Evolutionary conservation across 2,888 invertebrate genomes (phyloP).

Genomic region (Cephus sareptanus): DNA sequence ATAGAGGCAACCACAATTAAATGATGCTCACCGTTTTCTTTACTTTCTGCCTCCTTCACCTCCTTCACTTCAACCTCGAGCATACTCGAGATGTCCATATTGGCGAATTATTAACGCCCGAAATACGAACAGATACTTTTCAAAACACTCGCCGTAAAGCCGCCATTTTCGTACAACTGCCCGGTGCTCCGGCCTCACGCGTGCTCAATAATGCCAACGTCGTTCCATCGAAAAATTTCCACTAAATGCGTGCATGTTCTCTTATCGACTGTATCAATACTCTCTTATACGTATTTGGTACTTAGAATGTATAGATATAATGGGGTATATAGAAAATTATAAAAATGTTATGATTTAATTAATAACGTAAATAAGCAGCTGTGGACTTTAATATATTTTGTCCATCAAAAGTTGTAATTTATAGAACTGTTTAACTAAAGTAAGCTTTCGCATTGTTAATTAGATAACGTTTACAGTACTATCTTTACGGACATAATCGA

Average conservation of each 20-base stretch:
- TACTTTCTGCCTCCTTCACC: constrained; percentile 43
- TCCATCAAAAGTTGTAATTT: neutral
- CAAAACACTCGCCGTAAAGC: constrained; percentile 40
- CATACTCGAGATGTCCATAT: constrained; percentile 60
- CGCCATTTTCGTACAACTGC: constrained; percentile 44
- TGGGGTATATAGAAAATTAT: no score
- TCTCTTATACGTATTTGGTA: no score
- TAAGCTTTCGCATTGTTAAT: neutral
- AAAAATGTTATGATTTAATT: no score
- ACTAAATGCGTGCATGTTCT: neutral
- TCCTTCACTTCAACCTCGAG: constrained; percentile 61
- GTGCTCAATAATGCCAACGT: neutral
- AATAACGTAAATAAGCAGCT: no score
- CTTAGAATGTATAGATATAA: no score
- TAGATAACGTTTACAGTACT: neutral
- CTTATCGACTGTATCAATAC: no score
- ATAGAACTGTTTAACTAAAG: neutral
- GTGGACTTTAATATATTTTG: neutral
- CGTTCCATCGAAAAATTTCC: neutral
- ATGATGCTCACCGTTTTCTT: constrained; percentile 50
- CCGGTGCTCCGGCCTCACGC: constrained; percentile 17
- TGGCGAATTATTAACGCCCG: constrained; percentile 7
- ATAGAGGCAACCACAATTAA: neutral
- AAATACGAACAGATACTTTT: constrained; percentile 23
- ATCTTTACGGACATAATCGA: neutral